Evolutionary conservation across 2,888 invertebrate species (phyloP).

Genomic region (Thymelicus lineola): DNA sequence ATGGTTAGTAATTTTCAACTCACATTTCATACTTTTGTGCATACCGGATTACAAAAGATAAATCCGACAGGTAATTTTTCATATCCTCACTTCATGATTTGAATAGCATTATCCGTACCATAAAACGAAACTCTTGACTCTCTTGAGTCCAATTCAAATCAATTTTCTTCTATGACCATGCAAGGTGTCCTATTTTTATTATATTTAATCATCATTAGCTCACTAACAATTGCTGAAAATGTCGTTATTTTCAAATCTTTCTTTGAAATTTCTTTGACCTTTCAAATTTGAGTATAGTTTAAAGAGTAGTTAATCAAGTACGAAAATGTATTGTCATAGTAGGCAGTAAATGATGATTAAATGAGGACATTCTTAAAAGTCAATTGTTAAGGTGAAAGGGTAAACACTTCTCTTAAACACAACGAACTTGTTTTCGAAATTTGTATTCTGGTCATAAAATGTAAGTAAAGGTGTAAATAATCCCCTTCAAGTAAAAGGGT

Average conservation of each 20-base stretch:
- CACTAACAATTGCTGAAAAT: background rate
- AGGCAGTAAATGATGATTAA: background rate
- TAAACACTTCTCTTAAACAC: background rate
- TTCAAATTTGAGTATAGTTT: no score
- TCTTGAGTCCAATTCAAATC: background rate
- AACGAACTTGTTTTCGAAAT: constrained; percentile 20
- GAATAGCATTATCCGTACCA: background rate
- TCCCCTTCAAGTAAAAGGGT: constrained; percentile 21
- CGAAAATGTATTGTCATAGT: background rate
- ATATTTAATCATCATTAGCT: background rate
- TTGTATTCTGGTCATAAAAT: constrained; percentile 25
- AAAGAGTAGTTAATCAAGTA: background rate
- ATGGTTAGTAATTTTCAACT: constrained; percentile 8
- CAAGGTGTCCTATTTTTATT: background rate
- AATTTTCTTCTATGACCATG: constrained; percentile 1
- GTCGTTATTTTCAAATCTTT: background rate
- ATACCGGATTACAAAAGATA: constrained; percentile 3
- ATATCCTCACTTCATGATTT: background rate
- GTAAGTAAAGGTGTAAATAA: constrained; percentile 21
- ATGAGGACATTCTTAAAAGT: constrained; percentile 7
- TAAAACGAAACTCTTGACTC: constrained; percentile 1
- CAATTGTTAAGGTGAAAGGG: constrained; percentile 9
- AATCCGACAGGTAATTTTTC: background rate
- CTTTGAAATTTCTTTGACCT: no score
- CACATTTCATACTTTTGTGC: constrained; percentile 16